phyloP scores from a whole-genome alignment of 2,888 invertebrate species.

The Ceratothoa steindachneri region DNA sequence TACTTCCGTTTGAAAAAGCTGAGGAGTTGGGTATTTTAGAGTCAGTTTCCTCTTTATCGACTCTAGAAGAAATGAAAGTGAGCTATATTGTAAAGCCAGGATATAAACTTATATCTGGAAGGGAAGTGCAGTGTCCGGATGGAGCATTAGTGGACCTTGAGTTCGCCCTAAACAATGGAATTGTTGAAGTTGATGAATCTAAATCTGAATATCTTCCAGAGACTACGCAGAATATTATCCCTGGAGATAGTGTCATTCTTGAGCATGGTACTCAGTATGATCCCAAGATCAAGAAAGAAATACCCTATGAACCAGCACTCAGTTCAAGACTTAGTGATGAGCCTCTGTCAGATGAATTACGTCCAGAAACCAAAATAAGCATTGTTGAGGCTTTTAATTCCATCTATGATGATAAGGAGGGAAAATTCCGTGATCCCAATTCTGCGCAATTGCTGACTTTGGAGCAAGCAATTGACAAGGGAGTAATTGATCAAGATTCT shows the following conservation, averaged over 20 bases:
- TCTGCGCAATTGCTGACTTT: constrained; percentile 53
- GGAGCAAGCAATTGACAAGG: constrained; percentile 57
- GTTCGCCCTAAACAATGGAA: too few relatives aligned
- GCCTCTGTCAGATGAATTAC: too few relatives aligned
- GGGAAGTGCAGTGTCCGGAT: background rate
- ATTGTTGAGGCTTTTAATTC: constrained; percentile 28
- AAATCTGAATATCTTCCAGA: too few relatives aligned
- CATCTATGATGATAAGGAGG: constrained; percentile 55
- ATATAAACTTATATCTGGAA: background rate
- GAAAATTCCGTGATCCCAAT: constrained; percentile 41
- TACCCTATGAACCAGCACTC: too few relatives aligned
- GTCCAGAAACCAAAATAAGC: background rate
- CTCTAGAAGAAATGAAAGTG: background rate
- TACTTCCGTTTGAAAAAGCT: constrained; percentile 54
- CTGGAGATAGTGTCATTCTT: too few relatives aligned
- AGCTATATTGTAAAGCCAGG: background rate
- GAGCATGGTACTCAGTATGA: too few relatives aligned
- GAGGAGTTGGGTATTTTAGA: background rate
- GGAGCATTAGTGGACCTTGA: background rate
- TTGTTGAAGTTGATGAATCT: too few relatives aligned
- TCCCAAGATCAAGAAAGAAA: too few relatives aligned
- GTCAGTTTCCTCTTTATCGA: background rate
- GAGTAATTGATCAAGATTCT: constrained; percentile 54
- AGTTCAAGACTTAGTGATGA: too few relatives aligned
- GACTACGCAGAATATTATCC: too few relatives aligned